phyloP scores from a whole-genome alignment of 2,113 vertebrate genomes.

The Anoplopoma fimbria region DNA sequence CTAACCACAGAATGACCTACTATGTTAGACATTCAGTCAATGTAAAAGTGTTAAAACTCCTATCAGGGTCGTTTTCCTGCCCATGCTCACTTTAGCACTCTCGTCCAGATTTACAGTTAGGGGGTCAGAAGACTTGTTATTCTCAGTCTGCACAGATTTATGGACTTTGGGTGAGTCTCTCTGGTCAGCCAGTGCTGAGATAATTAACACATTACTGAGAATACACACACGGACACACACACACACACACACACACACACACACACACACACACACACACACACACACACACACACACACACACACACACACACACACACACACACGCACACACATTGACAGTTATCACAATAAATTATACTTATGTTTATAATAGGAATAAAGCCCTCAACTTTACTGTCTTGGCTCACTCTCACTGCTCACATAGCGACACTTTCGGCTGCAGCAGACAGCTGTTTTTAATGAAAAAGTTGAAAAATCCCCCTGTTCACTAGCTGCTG shows the following conservation, averaged over 20 bases:
- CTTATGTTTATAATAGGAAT: slow-evolving; percentile 49
- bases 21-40: slow-evolving; percentile 47
- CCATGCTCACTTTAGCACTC: slow-evolving; percentile 55
- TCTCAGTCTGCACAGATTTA: slow-evolving; percentile 69
- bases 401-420: background rate
- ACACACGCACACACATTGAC: background rate
- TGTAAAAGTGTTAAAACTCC: slow-evolving; percentile 57
- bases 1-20: slow-evolving; percentile 26
- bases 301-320: background rate
- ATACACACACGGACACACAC: background rate
- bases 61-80: slow-evolving; percentile 65
- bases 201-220: slow-evolving; percentile 69
- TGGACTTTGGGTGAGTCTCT: slow-evolving; percentile 60
- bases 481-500: background rate
- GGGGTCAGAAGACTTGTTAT: slow-evolving; percentile 66
- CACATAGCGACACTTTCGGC: too few species aligned
- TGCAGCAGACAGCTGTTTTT: background rate
- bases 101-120: slow-evolving; percentile 73
- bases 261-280: background rate
- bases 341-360: background rate
- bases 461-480: background rate
- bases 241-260: background rate
- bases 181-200: slow-evolving; percentile 58
- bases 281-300: background rate
- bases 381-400: background rate